Base-by-base conservation (phyloP, 2,113 vertebrate genomes). In the Glaucomys volans region DNA sequence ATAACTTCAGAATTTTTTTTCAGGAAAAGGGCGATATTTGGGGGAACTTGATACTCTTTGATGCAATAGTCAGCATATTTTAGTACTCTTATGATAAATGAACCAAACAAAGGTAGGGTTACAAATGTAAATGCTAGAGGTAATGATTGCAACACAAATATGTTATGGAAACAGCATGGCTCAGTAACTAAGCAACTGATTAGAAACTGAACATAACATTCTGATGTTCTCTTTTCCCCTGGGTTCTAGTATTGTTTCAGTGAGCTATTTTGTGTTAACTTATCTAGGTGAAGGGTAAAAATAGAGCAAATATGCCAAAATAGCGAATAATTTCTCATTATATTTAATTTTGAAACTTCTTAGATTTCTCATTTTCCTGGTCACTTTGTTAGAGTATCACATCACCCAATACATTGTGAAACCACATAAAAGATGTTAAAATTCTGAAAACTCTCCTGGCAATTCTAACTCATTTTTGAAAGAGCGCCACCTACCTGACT, bases 141-240 rank as follows among this genome's bases (percentile, higher is more conserved):
- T 81, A 62, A 77, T 79, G 24, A 84, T 0, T 47, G 17, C 40
- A n/a, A 57, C 11, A 80, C 3, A 79, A 47, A 79, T 77, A 35
- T 26, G 54, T 24, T 42, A 24, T 77, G 85, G 87, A 76, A 94
- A 64, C 1, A 91, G 26, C 40, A 24, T 0, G 11, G 28, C n/a
- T 84, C 13, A 50, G 71, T 90, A 84, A 82, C 67, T 75, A 86
- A 79, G 93, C 72, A 97, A 95, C 64, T 30, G 64, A 54, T 91
- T 42, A 75, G 28, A 87, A 72, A 54, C 1, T 54, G 44, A 90
- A 32, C 16, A 76, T 50, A 3, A 62, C 84, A 74, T 64, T 59
- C 69, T 88, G 47, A 50, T 67, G 35, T 32, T 67, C 62, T 67
- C 50, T 32, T 4, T 8, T 32, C 13, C 54, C 22, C 35, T 9